phyloP scores from a whole-genome alignment of 2,113 vertebrate species.

The Coregonus clupeaformis region DNA sequence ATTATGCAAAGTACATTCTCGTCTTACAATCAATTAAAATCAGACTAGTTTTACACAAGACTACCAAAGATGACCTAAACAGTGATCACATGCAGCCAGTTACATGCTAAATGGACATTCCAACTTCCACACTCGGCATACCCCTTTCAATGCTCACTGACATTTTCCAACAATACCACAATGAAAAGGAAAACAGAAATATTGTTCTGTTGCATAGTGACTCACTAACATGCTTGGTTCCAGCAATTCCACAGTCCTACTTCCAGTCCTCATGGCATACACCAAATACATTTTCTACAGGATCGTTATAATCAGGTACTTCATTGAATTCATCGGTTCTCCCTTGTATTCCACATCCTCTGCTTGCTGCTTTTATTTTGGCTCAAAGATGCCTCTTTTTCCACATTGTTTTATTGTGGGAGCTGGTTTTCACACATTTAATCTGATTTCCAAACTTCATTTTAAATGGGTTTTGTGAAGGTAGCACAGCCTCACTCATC shows the following conservation, averaged over 20 bases:
- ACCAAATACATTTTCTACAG: slow-evolving; percentile 18
- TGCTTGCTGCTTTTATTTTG: neutral
- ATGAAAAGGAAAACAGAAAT: slow-evolving; percentile 5
- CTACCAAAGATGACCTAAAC: neutral
- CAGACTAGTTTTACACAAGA: no score
- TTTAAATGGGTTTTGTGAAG: slow-evolving; percentile 8
- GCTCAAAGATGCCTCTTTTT: no score
- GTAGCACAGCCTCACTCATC: neutral
- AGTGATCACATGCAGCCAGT: neutral
- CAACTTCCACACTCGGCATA: no score
- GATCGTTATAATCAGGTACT: slow-evolving; percentile 22
- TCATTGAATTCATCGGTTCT: slow-evolving; percentile 3
- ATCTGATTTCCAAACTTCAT: slow-evolving; percentile 33
- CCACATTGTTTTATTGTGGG: slow-evolving; percentile 9
- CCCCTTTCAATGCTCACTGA: neutral
- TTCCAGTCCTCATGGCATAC: slow-evolving; percentile 19
- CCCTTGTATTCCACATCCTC: neutral
- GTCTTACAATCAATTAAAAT: no score
- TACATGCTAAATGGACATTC: neutral
- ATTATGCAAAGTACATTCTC: no score
- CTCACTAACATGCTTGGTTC: slow-evolving; percentile 36
- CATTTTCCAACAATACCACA: neutral
- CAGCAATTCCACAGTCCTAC: slow-evolving; percentile 25
- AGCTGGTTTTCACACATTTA: slow-evolving; percentile 23
- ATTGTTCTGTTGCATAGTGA: slow-evolving; percentile 14